A percentile compares a stretch with the other conserved stretches of the same genome.
Evolutionary conservation across 1,140 invertebrate species (phyloP).

Genomic region (Euura saliciscinereae): DNA sequence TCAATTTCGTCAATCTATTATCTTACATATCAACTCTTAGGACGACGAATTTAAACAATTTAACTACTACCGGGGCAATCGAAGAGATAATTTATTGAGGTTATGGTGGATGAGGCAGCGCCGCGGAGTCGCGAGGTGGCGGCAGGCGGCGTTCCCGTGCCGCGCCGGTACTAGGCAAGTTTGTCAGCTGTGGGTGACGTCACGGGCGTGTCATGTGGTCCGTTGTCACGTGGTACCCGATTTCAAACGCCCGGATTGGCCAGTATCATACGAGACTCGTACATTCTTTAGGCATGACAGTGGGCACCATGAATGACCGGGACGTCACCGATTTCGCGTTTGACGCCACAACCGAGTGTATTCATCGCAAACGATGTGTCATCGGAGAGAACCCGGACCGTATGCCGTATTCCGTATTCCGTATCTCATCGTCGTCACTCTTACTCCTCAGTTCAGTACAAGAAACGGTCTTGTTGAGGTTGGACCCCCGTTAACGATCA

Average conservation of each 20-base stretch:
- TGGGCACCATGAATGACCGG: conserved; percentile 53
- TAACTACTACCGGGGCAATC: too few relatives aligned
- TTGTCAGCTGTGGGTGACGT: conserved; percentile 5
- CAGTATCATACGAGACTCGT: conserved; percentile 17
- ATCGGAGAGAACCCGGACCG: neutral
- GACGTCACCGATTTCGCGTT: conserved; percentile 47
- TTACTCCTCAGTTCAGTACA: neutral
- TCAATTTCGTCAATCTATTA: too few relatives aligned
- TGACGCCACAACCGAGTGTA: conserved; percentile 27
- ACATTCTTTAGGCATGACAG: conserved; percentile 53
- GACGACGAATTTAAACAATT: too few relatives aligned
- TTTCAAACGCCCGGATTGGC: conserved; percentile 27
- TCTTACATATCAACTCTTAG: too few relatives aligned
- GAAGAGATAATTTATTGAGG: too few relatives aligned
- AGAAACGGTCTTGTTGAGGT: neutral
- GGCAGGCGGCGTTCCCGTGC: conserved; percentile 20
- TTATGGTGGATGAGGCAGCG: too few relatives aligned
- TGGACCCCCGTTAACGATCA: neutral
- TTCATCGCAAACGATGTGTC: conserved; percentile 7
- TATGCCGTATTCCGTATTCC: neutral
- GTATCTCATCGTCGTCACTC: neutral
- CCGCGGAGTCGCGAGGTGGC: conserved; percentile 39
- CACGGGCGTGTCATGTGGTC: neutral
- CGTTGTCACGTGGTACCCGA: conserved; percentile 33
- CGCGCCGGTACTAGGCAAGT: conserved; percentile 19